phyloP scores from a whole-genome alignment of 1,140 invertebrate species.

The Papilio aristodemus region DNA sequence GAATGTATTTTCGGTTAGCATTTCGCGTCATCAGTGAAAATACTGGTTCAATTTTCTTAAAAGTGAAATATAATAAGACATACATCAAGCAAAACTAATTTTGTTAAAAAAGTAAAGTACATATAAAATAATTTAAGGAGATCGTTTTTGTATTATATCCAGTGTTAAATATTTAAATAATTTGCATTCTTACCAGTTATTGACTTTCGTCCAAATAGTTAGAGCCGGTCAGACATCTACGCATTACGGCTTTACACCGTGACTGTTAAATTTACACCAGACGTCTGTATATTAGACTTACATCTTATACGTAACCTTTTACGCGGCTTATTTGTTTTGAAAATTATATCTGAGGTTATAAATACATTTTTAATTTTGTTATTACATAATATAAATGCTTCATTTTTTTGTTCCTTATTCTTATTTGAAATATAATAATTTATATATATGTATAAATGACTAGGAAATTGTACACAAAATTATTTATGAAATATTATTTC shows the following conservation, averaged over 20 bases:
- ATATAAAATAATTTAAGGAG: too few species aligned
- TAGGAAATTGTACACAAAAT: too few species aligned
- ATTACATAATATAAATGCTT: background rate
- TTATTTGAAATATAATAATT: too few species aligned
- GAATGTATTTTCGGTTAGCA: conserved; percentile 76
- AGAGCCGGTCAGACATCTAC: conserved; percentile 15
- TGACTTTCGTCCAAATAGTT: conserved; percentile 49
- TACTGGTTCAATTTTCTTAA: conserved; percentile 50
- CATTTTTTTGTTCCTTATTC: background rate
- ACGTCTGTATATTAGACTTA: conserved; percentile 6
- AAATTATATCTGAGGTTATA: background rate
- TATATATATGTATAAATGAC: too few species aligned
- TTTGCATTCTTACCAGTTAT: conserved; percentile 31
- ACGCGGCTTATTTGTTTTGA: conserved; percentile 25
- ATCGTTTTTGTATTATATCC: background rate
- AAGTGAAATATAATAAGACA: conserved; percentile 37
- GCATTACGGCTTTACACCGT: conserved; percentile 28
- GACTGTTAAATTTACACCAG: conserved; percentile 34
- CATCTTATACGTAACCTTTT: conserved; percentile 33
- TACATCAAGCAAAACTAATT: background rate
- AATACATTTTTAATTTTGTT: background rate
- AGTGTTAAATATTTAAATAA: conserved; percentile 11
- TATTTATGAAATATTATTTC: too few species aligned
- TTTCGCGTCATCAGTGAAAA: conserved; percentile 74
- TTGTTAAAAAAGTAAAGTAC: background rate